Evolutionary conservation across 2,888 invertebrate species (phyloP), one percentile per base, ranked within the genome.

Genomic region (Drosophila conformis): DNA sequence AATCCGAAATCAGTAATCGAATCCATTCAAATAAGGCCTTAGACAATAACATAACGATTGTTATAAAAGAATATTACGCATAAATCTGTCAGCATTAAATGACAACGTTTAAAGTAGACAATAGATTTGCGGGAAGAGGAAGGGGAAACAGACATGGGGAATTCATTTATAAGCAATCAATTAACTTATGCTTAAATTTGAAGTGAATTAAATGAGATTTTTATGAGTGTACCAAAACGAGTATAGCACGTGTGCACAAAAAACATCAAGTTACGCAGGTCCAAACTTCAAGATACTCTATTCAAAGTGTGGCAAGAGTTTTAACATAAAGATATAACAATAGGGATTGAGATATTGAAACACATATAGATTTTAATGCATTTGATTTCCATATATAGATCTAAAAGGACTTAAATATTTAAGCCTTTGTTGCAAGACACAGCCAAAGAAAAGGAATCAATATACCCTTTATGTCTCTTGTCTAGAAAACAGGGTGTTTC

Each of bases 21-120:
- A 53, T 57, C 68, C 75, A 87, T 83, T 79, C 82, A 72, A 58
- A 86, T 77, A 76, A 75, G 83, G 65, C 66, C 36, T 59, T 53
- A 25, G 61, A 83, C 80, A 80, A 75, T 76, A 87, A 76, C 68
- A 83, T 57, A 53, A 73, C 58, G 65, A 76, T 48, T 58, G 67
- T 56, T 62, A 79, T 70, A 58, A 68, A 65, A 69, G 35, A 49
- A 38, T 36, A 38, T 57, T 51, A 51, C 51, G 63, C 75, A 69
- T 78, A 66, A 80, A 76, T 66, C 73, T 27, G 54, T 46, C 64
- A 49, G 61, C 61, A 52, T 60, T 54, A 67, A 67, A 53, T 58
- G 33, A 40, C 54, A 58, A 46, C 54, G 48, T 56, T 69, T 68
- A 74, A 31, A 48, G 5, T 35, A 18, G 38, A 15, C 25, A 48